Evolutionary conservation across 2,113 vertebrate genomes (phyloP).

Genomic region (Ciconia stormi): DNA sequence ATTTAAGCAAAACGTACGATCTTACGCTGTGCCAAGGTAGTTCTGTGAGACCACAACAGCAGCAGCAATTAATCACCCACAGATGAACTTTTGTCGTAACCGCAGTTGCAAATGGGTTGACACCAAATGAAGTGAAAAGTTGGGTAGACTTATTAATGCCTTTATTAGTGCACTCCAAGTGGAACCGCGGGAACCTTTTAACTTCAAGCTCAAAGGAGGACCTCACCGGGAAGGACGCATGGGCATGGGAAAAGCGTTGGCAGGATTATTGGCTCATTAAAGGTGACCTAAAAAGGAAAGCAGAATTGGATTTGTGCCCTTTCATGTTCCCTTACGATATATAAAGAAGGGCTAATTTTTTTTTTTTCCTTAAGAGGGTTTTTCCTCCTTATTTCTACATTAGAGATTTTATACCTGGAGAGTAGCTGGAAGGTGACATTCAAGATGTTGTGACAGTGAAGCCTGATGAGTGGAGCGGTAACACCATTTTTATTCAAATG

Average conservation of each 20-base stretch:
- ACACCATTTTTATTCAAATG: neutral
- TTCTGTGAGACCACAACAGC: neutral
- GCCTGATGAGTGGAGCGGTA: neutral
- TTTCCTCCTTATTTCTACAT: neutral
- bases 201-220: conserved; percentile 56
- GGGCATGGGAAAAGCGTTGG: conserved; percentile 12
- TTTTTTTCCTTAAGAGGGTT: neutral
- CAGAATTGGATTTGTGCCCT: neutral
- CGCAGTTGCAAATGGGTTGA: neutral
- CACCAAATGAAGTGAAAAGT: conserved; percentile 34
- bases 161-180: conserved; percentile 45
- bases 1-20: neutral
- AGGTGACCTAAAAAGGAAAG: neutral
- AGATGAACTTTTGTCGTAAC: neutral
- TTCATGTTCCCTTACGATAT: neutral
- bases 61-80: neutral
- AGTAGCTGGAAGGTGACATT: neutral
- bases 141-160: conserved; percentile 48
- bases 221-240: conserved; percentile 25
- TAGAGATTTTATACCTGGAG: neutral
- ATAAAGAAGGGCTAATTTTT: neutral
- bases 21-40: accelerated
- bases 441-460: neutral
- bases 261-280: conserved; percentile 40
- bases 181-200: conserved; percentile 42